phyloP scores from a whole-genome alignment of 2,113 vertebrate genomes.

The Physeter macrocephalus region DNA sequence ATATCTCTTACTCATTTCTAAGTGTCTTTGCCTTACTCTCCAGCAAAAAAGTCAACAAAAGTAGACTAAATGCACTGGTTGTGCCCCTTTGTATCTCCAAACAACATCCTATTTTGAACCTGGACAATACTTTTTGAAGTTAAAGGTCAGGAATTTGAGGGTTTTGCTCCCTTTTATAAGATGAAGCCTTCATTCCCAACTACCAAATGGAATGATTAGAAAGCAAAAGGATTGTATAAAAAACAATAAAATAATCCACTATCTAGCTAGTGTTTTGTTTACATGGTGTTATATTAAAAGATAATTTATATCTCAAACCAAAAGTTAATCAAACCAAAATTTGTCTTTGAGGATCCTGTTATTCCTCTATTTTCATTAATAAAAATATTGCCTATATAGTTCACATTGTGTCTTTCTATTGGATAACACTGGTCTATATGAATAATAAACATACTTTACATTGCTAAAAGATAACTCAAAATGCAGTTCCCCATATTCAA shows the following conservation, averaged over 20 bases:
- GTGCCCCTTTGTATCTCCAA: background rate
- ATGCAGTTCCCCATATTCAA: background rate
- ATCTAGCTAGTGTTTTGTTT: background rate
- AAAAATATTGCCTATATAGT: background rate
- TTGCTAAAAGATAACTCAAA: background rate
- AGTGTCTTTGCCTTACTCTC: background rate
- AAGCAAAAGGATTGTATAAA: background rate
- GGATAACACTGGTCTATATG: background rate
- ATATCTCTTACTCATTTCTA: background rate
- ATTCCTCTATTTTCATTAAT: background rate
- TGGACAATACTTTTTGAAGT: background rate
- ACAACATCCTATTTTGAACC: background rate
- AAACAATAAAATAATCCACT: background rate
- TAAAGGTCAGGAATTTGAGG: background rate
- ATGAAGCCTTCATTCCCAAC: background rate
- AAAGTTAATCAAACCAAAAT: background rate
- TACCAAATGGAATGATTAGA: background rate
- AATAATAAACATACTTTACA: background rate
- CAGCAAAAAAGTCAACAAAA: background rate
- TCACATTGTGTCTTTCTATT: background rate
- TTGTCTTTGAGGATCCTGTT: background rate
- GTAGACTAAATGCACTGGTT: background rate
- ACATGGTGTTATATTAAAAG: background rate
- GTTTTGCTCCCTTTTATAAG: background rate
- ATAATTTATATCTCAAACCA: background rate